Conservation (phyloP, 2,888 invertebrate genomes). For the Amphimallon solstitiale region DNA sequence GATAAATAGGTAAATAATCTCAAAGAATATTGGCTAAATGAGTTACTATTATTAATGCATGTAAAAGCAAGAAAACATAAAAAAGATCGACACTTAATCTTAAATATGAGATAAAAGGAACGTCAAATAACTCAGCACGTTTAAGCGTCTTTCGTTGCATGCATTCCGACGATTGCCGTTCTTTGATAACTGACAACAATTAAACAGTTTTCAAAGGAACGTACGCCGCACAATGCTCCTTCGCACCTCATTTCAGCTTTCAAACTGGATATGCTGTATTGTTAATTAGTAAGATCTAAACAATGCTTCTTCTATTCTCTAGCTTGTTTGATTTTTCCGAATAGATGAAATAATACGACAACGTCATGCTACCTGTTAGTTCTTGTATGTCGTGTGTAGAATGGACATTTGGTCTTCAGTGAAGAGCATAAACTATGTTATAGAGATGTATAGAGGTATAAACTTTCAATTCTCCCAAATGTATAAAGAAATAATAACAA, state of each 20-base stretch:
- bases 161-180: slow-evolving; percentile 1
- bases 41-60: not conserved
- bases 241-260: slow-evolving; percentile 2
- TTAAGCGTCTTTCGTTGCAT: not conserved
- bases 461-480: too few relatives aligned
- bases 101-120: slow-evolving; percentile 1
- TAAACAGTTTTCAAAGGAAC: not conserved
- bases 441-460: too few relatives aligned
- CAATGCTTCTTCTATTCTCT: not conserved
- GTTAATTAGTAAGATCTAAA: slow-evolving; percentile 15
- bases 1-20: not conserved
- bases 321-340: not conserved
- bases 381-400: not conserved
- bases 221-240: slow-evolving; percentile 2
- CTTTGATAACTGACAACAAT: slow-evolving; percentile 18
- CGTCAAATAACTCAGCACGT: slow-evolving; percentile 4
- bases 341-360: slow-evolving; percentile 4
- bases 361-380: slow-evolving; percentile 12
- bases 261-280: not conserved
- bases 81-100: not conserved
- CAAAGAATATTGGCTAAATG: slow-evolving; percentile 9
- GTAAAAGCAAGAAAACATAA: not conserved
- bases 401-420: not conserved
- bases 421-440: not conserved
- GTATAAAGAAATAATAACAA: too few relatives aligned